Conservation (phyloP, 2,113 vertebrate species). For the Pampusana beccarii region DNA sequence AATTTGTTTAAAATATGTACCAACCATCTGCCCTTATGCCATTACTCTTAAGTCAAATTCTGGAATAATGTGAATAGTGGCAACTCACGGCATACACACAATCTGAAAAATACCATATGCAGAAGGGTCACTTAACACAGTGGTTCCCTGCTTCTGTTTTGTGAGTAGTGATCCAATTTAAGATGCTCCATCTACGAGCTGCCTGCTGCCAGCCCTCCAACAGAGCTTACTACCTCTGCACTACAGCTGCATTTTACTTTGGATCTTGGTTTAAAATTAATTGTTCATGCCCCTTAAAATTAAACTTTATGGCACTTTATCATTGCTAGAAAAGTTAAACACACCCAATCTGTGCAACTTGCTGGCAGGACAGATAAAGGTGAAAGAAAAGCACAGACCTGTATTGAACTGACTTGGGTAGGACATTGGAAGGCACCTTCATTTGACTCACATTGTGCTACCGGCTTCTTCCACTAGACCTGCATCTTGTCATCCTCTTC, state of each 20-base stretch:
- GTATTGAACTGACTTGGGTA: background rate
- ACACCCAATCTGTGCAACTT: background rate
- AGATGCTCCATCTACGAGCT: background rate
- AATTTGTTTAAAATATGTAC: background rate
- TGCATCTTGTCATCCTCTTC: background rate
- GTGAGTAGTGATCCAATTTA: background rate
- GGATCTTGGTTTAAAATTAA: background rate
- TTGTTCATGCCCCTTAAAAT: background rate
- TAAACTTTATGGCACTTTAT: background rate
- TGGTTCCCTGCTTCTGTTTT: background rate
- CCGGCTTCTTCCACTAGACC: background rate
- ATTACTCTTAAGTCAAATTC: background rate
- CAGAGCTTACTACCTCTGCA: background rate
- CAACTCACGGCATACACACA: background rate
- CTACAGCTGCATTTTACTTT: background rate
- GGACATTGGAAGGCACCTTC: background rate
- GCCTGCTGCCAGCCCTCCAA: background rate
- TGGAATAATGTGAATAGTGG: background rate
- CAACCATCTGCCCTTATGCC: background rate
- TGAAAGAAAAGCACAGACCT: background rate
- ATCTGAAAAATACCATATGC: background rate
- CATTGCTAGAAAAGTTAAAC: background rate
- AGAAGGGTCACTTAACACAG: background rate
- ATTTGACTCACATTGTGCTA: background rate
- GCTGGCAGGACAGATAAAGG: background rate